These are phyloP conservation scores for Vulpes lagopus DNA, from an alignment of 2,113 vertebrate species.

Conservation along the genomic window DNA sequence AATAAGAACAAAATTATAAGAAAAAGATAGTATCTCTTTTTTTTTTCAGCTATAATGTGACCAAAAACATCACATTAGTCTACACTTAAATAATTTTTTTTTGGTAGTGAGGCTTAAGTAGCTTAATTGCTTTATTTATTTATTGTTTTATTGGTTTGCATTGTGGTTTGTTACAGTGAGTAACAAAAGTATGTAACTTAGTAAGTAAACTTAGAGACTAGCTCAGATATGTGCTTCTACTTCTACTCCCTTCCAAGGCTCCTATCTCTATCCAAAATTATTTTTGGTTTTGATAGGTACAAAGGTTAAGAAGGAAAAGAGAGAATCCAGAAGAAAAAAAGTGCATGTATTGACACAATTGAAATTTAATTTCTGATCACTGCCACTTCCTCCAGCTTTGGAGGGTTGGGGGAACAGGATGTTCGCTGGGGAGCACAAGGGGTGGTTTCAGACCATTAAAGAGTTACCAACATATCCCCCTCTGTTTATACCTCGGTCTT, in stretches of 20 bases:
- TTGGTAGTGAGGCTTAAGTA: neutral
- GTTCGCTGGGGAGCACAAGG: neutral
- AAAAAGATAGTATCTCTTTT: slow-evolving; percentile 1
- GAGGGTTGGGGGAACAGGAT: neutral
- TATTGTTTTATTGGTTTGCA: neutral
- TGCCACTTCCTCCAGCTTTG: neutral
- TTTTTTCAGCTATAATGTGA: slow-evolving; percentile 35
- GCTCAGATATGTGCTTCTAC: neutral
- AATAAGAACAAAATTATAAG: neutral
- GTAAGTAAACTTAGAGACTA: neutral
- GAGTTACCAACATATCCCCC: neutral
- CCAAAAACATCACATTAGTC: neutral
- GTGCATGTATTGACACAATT: neutral
- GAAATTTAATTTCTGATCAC: slow-evolving; percentile 15
- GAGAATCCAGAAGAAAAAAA: neutral
- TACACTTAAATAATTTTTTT: slow-evolving; percentile 17
- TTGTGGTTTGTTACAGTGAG: neutral
- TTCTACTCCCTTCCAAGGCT: neutral
- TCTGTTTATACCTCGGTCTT: neutral
- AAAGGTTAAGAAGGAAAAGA: neutral
- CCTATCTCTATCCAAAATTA: neutral
- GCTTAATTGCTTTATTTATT: neutral
- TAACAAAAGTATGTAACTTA: neutral
- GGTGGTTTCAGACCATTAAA: neutral
- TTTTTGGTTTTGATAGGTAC: neutral